Base-by-base conservation (phyloP, 2,797 vertebrate species). In the Caiman crocodilus region DNA sequence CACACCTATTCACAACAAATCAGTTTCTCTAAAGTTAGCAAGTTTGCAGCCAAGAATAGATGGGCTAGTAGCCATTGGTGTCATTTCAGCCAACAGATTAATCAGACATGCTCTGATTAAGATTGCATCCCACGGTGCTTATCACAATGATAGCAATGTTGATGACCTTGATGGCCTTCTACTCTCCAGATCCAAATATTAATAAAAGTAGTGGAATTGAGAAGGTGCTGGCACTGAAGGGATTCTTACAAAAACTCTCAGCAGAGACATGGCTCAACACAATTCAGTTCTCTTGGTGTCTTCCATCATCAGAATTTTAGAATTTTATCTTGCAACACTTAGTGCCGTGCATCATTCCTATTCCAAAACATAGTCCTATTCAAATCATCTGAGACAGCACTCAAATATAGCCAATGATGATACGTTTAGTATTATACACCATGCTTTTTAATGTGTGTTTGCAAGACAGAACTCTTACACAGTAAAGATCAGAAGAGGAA, bases 51-150 rank as follows among this genome's bases (percentile, higher is more conserved):
- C 84, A 65, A 92, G 32, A 95, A 79, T 9, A 67, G 82, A 25
- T 88, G 79, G 42, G 6, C 69, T 71, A 23, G 3, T 73, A 82
- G 81, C 69, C 63, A 87, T 76, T 60, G 67, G 55, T 87, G 86
- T 89, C 88, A 90, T 93, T 90, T 94, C 79, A 93, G 80, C 79
- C 60, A 90, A 93, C 82, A 5, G 42, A 80, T 91, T 82, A 91
- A 79, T 60, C 82, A 87, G 86, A 90, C 56, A 78, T 9, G 77
- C 61, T 60, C 76, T 26, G 67, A 87, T 73, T 7, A 92, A 88
- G 89, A 67, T 69, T 82, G 79, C 71, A 81, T 83, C 92, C 79
- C 89, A 92, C 0, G 20, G 61, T 57, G 76, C 23, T 17, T 60
- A 42, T 13, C 59, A 94, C 88, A 82, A 85, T 6, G 35, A 35